phyloP scores from a whole-genome alignment of 2,888 invertebrate genomes.

The Parelbella ahira region DNA sequence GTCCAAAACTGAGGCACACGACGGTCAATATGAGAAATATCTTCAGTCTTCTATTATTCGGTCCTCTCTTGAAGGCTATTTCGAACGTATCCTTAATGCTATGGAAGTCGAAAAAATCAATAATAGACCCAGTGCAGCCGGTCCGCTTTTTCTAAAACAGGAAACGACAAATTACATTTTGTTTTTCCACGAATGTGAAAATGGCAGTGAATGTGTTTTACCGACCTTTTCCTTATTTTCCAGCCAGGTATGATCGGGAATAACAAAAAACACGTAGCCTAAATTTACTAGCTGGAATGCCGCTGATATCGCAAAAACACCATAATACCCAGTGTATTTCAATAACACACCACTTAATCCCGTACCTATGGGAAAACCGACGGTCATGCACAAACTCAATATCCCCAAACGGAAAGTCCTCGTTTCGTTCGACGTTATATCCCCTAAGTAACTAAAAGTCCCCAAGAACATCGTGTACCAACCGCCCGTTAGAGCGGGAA shows the following conservation, averaged over 20 bases:
- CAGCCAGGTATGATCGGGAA: constrained; percentile 70
- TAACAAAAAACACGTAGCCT: constrained; percentile 61
- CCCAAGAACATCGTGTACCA: constrained; percentile 81
- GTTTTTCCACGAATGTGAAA: constrained; percentile 5
- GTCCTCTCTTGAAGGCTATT: constrained; percentile 74
- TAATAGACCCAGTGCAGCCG: constrained; percentile 49
- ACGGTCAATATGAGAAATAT: constrained; percentile 59
- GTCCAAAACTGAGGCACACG: constrained; percentile 63
- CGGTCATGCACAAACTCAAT: constrained; percentile 67
- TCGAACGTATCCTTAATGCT: constrained; percentile 72
- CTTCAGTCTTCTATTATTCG: constrained; percentile 58
- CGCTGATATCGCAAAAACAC: constrained; percentile 70
- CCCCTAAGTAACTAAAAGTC: constrained; percentile 82
- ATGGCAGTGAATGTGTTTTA: constrained; percentile 24
- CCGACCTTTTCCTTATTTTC: constrained; percentile 61
- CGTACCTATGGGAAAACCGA: constrained; percentile 73
- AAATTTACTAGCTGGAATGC: constrained; percentile 63
- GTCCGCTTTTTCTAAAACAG: constrained; percentile 49
- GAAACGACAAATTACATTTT: constrained; percentile 3
- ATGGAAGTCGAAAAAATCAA: constrained; percentile 71
- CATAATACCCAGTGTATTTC: constrained; percentile 71
- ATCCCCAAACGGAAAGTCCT: constrained; percentile 82
- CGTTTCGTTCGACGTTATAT: constrained; percentile 76
- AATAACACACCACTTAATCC: constrained; percentile 64
- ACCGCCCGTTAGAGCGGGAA: constrained; percentile 75